A percentile compares a stretch with the other conserved stretches of the same genome.
These are phyloP conservation scores for Rhadina sibilatrix DNA, from an alignment of 2,113 vertebrate genomes.

Conservation along the genomic window DNA sequence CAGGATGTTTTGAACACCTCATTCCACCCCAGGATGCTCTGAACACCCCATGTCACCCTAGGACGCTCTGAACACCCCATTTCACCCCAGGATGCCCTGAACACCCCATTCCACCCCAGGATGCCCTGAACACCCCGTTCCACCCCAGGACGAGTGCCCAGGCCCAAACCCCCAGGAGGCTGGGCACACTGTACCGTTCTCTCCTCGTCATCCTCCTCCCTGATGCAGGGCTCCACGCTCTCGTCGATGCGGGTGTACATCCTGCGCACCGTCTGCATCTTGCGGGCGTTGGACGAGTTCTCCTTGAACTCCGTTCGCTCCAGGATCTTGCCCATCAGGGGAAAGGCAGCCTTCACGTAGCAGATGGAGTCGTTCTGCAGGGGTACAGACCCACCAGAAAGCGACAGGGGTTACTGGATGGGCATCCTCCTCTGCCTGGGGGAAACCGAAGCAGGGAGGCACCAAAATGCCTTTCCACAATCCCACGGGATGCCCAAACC, in stretches of 20 bases:
- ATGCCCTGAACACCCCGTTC: neutral
- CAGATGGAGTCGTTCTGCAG: constrained; percentile 61
- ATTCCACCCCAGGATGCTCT: neutral
- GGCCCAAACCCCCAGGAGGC: fast-evolving
- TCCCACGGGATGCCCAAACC: neutral
- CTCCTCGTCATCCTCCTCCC: constrained; percentile 43
- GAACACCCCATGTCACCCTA: neutral
- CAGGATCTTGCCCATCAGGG: constrained; percentile 62
- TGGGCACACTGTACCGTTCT: constrained; percentile 34
- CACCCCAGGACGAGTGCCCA: neutral
- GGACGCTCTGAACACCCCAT: neutral
- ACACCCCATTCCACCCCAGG: neutral
- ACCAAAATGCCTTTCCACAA: neutral
- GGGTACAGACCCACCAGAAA: neutral
- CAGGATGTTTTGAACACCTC: neutral
- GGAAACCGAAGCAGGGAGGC: neutral
- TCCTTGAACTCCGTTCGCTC: constrained; percentile 67
- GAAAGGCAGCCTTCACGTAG: constrained; percentile 73
- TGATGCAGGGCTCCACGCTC: constrained; percentile 46
- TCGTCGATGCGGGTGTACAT: constrained; percentile 33
- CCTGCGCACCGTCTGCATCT: constrained; percentile 12
- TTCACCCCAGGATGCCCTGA: neutral
- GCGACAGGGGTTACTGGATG: fast-evolving
- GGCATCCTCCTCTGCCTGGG: neutral
- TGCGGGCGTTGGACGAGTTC: constrained; percentile 49